Evolutionary conservation across 1,140 invertebrate species (phyloP), one percentile per base, ranked within the genome.

Genomic region (Drosophila rufa): DNA sequence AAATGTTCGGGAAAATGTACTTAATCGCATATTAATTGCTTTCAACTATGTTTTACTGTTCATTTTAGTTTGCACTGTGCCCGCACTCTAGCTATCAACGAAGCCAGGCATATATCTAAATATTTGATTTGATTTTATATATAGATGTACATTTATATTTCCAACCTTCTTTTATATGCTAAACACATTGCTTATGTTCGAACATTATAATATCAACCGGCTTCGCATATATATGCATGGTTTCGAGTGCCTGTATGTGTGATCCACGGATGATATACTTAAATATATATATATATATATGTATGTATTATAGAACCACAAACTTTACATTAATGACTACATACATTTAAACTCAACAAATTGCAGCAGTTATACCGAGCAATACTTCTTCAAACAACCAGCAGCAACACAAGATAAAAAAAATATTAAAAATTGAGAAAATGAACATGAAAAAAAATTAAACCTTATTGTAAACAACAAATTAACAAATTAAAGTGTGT

Each of bases 261-360:
- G 48, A 67, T 48, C 17, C 56, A 48, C 33, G 22, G 33, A 47
- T 65, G 30, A 66, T 64, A 65, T 33, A 75, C 38, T 25, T 40
- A 79, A 65, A 58, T 51, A 74, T 79, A 64, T 57, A 64, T 51
- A 59, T 43, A 59, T 78, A 64, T 53, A 58, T 40, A 43, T 80
- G 62, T 73, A 80, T 59, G 66, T 87, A 83, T 69, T 56, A 68
- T 65, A 67, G 40, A 75, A 67, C 51, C 78, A 68, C 59, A 77
- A 75, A 70, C 80, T 85, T 83, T 89, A 89, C 80, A 90, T 87
- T 89, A 89, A 87, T 84, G 77, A 89, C 80, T 87, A 89, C 84
- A 90, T 87, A 90, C 84, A 87, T 81, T 74, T 74, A 80, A 76
- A 82, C 59, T 75, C 48, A 79, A 67, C 56, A 75, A 22, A 66